Percentiles rank a stretch among this genome's conserved stretches.
Evolutionary conservation across 2,113 vertebrate species (phyloP).

Genomic region (Orthonyx spaldingii): DNA sequence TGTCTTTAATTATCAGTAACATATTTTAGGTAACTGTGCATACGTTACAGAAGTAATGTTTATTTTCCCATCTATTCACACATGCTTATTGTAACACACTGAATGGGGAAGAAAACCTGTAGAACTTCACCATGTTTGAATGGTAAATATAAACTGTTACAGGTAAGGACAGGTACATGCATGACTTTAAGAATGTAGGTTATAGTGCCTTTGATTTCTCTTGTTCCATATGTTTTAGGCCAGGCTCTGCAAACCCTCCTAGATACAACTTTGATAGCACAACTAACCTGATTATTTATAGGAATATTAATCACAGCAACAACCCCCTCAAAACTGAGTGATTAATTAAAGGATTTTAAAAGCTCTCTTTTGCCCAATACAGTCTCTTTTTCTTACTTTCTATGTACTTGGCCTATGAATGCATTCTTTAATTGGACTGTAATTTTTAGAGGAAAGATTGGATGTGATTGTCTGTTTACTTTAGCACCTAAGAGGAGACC

Average conservation of each 20-base stretch:
- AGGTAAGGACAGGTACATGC: background rate
- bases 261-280: background rate
- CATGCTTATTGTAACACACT: background rate
- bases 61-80: background rate
- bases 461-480: background rate
- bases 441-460: background rate
- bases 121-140: background rate
- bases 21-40: background rate
- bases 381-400: background rate
- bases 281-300: background rate
- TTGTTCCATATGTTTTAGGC: background rate
- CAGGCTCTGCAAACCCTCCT: background rate
- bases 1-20: background rate
- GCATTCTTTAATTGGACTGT: background rate
- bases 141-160: background rate
- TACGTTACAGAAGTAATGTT: background rate
- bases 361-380: background rate
- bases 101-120: background rate
- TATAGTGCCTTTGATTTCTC: background rate
- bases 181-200: background rate
- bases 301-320: background rate
- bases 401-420: background rate
- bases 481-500: background rate
- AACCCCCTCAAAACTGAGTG: background rate
- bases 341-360: background rate